These are phyloP conservation scores for Camptogramma bilineatum DNA, from an alignment of 2,888 invertebrate species.

Conservation along the genomic window DNA sequence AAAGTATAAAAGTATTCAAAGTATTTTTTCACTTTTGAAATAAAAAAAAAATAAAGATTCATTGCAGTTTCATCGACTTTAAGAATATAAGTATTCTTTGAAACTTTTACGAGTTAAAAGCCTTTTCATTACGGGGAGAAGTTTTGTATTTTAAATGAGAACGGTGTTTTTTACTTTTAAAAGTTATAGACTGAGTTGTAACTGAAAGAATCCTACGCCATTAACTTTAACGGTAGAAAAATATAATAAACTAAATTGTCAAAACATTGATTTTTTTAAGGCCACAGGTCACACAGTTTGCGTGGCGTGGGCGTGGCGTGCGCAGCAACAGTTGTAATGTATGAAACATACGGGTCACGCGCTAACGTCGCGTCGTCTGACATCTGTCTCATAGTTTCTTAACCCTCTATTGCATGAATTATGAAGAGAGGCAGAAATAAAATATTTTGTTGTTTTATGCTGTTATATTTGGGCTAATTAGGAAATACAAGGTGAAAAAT, in stretches of 20 bases:
- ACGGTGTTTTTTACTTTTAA: conserved; percentile 9
- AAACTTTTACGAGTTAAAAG: conserved; percentile 32
- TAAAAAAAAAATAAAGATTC: conserved; percentile 14
- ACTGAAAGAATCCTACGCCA: background rate
- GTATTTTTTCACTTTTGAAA: background rate
- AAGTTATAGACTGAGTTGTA: background rate
- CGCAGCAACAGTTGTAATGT: too few species aligned
- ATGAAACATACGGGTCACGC: too few species aligned
- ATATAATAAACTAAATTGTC: background rate
- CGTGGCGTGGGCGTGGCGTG: too few species aligned
- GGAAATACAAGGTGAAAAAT: too few species aligned
- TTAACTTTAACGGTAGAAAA: too few species aligned
- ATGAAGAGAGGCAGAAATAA: too few species aligned
- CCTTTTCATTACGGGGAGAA: conserved; percentile 29
- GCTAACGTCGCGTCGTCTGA: too few species aligned
- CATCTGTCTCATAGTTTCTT: too few species aligned
- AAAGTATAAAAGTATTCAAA: background rate
- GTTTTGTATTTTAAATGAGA: conserved; percentile 22
- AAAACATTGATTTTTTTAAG: background rate
- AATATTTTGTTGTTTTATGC: too few species aligned
- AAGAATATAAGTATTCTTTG: conserved; percentile 16
- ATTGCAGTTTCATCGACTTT: conserved; percentile 22
- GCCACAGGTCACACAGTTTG: too few species aligned
- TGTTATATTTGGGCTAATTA: too few species aligned
- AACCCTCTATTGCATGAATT: too few species aligned